Percentiles rank a stretch among this genome's conserved stretches.
These are phyloP conservation scores for Apamea monoglypha DNA, from an alignment of 2,888 invertebrate genomes.

Conservation along the genomic window DNA sequence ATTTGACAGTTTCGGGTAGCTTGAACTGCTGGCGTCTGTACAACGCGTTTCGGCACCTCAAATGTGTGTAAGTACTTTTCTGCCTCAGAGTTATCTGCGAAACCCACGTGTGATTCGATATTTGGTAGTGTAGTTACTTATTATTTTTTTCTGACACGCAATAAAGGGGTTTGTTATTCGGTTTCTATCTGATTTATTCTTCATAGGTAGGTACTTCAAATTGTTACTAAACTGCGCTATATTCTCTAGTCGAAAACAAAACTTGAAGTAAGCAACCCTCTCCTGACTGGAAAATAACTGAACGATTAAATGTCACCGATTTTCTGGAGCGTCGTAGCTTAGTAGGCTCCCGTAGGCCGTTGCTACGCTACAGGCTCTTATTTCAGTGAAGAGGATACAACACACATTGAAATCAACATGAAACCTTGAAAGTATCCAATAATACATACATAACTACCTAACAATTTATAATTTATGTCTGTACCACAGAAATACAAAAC, in stretches of 20 bases:
- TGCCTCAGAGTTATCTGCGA: slow-evolving; percentile 20
- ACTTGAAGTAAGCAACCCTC: slow-evolving; percentile 12
- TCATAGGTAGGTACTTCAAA: not conserved
- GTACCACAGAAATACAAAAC: not conserved
- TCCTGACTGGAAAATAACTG: slow-evolving; percentile 1
- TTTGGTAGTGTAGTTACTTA: not conserved
- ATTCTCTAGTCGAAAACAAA: slow-evolving; percentile 9
- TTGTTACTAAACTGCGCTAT: slow-evolving; percentile 23
- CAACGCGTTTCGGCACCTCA: slow-evolving; percentile 33
- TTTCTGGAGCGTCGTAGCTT: not conserved
- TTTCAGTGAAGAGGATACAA: not conserved
- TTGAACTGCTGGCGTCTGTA: no score
- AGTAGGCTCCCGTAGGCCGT: not conserved
- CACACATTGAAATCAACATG: not conserved
- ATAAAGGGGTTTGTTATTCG: slow-evolving; percentile 34
- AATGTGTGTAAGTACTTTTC: slow-evolving; percentile 15
- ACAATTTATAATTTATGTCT: not conserved
- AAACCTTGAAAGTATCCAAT: not conserved
- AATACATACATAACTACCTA: not conserved
- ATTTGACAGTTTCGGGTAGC: no score
- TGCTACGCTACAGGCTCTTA: not conserved
- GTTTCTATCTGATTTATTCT: slow-evolving; percentile 28
- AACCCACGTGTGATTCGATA: slow-evolving; percentile 46
- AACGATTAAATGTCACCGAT: not conserved
- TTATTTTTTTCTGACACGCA: not conserved